phyloP scores from a whole-genome alignment of 2,113 vertebrate genomes.

The Nerophis lumbriciformis region DNA sequence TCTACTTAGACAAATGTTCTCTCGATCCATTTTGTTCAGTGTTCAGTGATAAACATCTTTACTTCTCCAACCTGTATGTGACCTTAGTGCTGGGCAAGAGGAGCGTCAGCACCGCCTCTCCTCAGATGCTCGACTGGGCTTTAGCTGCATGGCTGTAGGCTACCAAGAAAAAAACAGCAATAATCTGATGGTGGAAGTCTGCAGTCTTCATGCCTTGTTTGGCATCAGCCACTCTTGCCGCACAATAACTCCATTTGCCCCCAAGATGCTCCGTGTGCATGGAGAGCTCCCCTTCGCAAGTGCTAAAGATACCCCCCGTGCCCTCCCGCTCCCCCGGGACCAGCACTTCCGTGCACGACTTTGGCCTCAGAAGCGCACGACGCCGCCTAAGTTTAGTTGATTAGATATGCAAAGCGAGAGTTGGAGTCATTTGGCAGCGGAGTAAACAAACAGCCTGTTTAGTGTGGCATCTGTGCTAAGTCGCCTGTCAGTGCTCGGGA shows the following conservation, averaged over 20 bases:
- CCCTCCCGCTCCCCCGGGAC: conserved; percentile 67
- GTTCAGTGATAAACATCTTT: conserved; percentile 10
- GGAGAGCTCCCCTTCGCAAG: conserved; percentile 51
- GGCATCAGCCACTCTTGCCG: conserved; percentile 69
- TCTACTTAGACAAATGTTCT: too few species aligned
- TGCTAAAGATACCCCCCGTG: conserved; percentile 60
- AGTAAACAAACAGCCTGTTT: conserved; percentile 51
- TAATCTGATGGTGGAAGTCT: conserved; percentile 62
- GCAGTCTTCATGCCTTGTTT: conserved; percentile 74
- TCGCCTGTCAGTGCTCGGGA: conserved; percentile 47
- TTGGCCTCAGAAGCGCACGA: conserved; percentile 23
- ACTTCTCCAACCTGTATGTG: background rate
- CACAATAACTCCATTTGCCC: conserved; percentile 74
- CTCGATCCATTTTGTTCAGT: background rate
- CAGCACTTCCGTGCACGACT: conserved; percentile 55
- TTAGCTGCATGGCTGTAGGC: conserved; percentile 63
- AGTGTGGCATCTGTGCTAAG: conserved; percentile 53
- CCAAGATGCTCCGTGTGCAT: conserved; percentile 59
- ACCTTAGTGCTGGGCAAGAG: conserved; percentile 18
- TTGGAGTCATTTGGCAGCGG: conserved; percentile 34
- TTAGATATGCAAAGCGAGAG: conserved; percentile 46
- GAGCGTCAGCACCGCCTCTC: conserved; percentile 29
- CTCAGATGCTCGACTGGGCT: conserved; percentile 60
- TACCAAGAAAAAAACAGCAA: conserved; percentile 45
- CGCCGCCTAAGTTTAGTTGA: conserved; percentile 51